Conservation (phyloP, 1,140 invertebrate genomes). For the Drosophila pachea region DNA sequence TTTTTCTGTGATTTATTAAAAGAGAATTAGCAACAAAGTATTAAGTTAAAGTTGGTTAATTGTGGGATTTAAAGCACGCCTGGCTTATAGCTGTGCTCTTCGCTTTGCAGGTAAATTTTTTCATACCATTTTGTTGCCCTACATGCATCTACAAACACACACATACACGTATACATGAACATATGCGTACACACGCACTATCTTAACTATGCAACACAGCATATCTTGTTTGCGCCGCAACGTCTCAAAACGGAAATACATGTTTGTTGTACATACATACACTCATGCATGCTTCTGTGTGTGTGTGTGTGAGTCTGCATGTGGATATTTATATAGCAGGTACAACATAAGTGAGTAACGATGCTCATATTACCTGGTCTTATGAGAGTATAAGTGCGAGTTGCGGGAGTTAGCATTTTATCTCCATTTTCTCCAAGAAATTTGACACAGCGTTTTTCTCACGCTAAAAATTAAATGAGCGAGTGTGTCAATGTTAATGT, state of each 20-base stretch:
- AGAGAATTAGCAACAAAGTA: neutral
- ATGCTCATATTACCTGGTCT: conserved; percentile 30
- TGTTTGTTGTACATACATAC: conserved; percentile 6
- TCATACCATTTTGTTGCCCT: conserved; percentile 16
- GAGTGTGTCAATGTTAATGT: conserved; percentile 21
- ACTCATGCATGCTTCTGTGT: neutral
- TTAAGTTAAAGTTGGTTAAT: conserved; percentile 3
- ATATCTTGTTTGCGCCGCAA: conserved; percentile 26
- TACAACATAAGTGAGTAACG: conserved; percentile 22
- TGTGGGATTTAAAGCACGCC: conserved; percentile 9
- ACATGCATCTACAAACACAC: neutral
- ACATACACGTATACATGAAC: neutral
- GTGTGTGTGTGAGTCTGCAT: neutral
- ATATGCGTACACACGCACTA: conserved; percentile 1
- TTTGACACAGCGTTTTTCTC: conserved; percentile 11
- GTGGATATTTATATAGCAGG: conserved; percentile 8
- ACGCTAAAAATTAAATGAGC: neutral
- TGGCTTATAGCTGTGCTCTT: conserved; percentile 17
- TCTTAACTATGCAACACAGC: conserved; percentile 19
- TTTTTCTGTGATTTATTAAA: conserved; percentile 16
- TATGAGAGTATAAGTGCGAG: conserved; percentile 3
- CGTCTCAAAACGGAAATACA: conserved; percentile 33
- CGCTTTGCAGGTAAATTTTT: conserved; percentile 15
- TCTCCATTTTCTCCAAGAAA: conserved; percentile 10
- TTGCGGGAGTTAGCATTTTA: conserved; percentile 11